Conservation (phyloP, 1,140 invertebrate genomes). For the Lucilia sericata region DNA sequence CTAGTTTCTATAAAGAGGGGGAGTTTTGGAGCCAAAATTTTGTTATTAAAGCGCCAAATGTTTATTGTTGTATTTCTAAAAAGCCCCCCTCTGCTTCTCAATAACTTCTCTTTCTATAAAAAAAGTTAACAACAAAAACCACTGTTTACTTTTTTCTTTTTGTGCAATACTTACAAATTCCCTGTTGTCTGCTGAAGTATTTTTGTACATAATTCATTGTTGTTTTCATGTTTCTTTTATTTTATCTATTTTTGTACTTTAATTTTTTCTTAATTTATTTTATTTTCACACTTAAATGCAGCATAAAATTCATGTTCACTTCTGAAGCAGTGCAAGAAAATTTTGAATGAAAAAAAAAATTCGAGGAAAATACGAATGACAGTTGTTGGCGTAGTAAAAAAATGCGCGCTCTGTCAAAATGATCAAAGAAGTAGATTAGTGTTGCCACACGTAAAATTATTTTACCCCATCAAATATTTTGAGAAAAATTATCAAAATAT, state of each 20-base stretch:
- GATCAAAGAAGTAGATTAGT: too few relatives aligned
- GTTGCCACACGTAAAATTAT: too few relatives aligned
- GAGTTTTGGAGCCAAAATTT: constrained; percentile 42
- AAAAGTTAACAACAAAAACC: not conserved
- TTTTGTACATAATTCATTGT: constrained; percentile 35
- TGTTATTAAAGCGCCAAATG: constrained; percentile 30
- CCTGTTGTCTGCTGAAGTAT: constrained; percentile 31
- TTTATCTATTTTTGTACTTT: constrained; percentile 9
- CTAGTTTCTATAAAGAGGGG: not conserved
- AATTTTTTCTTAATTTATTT: not conserved
- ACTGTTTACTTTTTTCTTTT: not conserved
- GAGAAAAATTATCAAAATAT: too few relatives aligned
- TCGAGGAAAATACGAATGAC: constrained; percentile 15
- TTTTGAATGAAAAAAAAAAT: constrained; percentile 42
- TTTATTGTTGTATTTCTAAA: constrained; percentile 4
- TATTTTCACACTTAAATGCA: constrained; percentile 7
- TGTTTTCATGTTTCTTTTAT: not conserved
- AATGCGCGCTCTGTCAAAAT: constrained; percentile 15
- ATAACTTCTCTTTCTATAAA: not conserved
- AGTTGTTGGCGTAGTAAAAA: constrained; percentile 35
- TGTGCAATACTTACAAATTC: constrained; percentile 3
- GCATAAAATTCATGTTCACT: constrained; percentile 30
- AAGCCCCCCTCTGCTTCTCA: not conserved
- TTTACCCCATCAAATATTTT: too few relatives aligned
- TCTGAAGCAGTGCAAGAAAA: not conserved